Conservation (phyloP, 2,888 invertebrate genomes). For the Acanthosepion lycidas region DNA sequence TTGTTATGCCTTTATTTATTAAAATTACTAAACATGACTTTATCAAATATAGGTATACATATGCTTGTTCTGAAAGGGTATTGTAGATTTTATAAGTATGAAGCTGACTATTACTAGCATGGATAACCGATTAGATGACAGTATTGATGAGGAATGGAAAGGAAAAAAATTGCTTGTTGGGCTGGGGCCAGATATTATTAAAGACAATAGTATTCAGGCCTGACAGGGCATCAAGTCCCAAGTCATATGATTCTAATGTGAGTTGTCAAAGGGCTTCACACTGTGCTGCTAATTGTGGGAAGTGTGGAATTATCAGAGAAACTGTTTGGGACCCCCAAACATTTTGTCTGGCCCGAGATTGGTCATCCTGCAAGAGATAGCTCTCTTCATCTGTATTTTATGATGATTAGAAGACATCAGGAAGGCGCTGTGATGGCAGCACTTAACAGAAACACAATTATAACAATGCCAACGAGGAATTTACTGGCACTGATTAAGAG, state of each 20-base stretch:
- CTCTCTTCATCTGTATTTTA: conserved; percentile 8
- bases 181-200: neutral
- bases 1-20: too few relatives aligned
- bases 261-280: neutral
- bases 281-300: conserved; percentile 16
- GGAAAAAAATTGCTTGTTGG: neutral
- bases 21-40: too few relatives aligned
- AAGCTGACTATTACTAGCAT: neutral
- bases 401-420: neutral
- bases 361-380: neutral
- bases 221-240: neutral
- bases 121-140: neutral
- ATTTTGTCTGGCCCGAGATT: neutral
- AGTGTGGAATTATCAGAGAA: neutral
- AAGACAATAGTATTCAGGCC: neutral
- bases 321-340: conserved; percentile 17
- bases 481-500: conserved; percentile 21
- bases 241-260: neutral
- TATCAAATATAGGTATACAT: too few relatives aligned
- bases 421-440: neutral
- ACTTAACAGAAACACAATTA: conserved; percentile 33
- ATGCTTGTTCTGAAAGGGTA: neutral
- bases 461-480: conserved; percentile 10
- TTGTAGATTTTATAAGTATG: neutral
- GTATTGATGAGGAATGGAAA: neutral